Base-by-base conservation (phyloP, 2,888 invertebrate species). In the Hydraecia micacea region DNA sequence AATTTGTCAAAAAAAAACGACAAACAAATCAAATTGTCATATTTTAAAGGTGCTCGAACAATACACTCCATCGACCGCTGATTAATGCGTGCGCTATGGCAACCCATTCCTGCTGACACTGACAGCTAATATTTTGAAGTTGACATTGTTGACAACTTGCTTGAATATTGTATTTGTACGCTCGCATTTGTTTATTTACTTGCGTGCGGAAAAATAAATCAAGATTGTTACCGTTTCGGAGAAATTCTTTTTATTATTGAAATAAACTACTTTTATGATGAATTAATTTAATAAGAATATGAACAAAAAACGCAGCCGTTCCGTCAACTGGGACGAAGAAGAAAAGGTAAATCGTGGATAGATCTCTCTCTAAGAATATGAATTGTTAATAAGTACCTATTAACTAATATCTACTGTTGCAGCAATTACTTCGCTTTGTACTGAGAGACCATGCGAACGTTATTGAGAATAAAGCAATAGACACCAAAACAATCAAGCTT, bases 401-500 rank as follows among this genome's bases (percentile, higher is more conserved):
- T 46, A 46, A 15, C 15, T 15, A 15, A 15, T 46, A 46, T 46
- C 18, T n/a, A 36, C 18, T 55, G n/a, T 70, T 70, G n/a, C 69
- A 70, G 69, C 69, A 70, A 70, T 55, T 67, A 73, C 5, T 73
- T 36, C 73, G 67, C 0, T 67, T 46, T 67, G 18, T 21, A 32
- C 36, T 73, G 11, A 67, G 67, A 73, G 68, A 73, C n/a, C 32
- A 73, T 67, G 67, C 1, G 46, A 46, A 67, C 7, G 36, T 73
- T n/a, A 73, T 73, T 73, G 46, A 67, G 21, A 73, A 73, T 73
- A 73, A 73, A 67, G 36, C 67, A 11, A n/a, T 49, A 13, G 67
- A 73, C 7, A 49, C 6, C 9, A 69, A 73, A 52, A 68, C 69
- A n/a, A 55, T 55, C 8, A 73, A 69, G 28, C 69, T 73, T 39